Evolutionary conservation across 2,888 invertebrate genomes (phyloP).

Genomic region (Tenthredo livida): DNA sequence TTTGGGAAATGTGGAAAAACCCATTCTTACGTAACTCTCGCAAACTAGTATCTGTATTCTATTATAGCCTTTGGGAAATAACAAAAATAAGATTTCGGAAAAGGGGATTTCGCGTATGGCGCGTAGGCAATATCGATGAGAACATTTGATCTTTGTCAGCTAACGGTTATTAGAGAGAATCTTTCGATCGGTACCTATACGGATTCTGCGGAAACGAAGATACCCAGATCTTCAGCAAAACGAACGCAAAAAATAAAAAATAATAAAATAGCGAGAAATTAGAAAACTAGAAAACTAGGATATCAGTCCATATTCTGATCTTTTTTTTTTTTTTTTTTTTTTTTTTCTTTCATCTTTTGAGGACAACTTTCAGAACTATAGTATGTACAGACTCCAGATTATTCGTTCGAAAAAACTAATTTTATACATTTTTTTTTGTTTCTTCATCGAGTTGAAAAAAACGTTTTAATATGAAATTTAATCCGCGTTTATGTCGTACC

Average conservation of each 20-base stretch:
- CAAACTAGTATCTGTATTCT: not conserved
- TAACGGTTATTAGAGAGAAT: not conserved
- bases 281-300: not conserved
- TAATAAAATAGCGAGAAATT: not conserved
- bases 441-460: no score
- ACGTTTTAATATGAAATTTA: not conserved
- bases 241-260: not conserved
- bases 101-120: not conserved
- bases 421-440: no score
- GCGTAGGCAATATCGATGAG: not conserved
- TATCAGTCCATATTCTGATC: not conserved
- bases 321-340: not conserved
- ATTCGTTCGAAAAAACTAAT: not conserved
- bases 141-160: not conserved
- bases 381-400: not conserved
- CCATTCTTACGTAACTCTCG: not conserved
- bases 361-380: not conserved
- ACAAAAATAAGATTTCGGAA: not conserved
- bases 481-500: not conserved
- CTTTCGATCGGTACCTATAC: not conserved
- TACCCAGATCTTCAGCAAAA: not conserved
- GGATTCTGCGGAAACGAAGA: no score
- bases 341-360: no score
- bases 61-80: slow-evolving; percentile 38
- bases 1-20: slow-evolving; percentile 15